A percentile compares a stretch with the other conserved stretches of the same genome.
Evolutionary conservation across 2,113 vertebrate species (phyloP).

Genomic region (Chinchilla lanigera): DNA sequence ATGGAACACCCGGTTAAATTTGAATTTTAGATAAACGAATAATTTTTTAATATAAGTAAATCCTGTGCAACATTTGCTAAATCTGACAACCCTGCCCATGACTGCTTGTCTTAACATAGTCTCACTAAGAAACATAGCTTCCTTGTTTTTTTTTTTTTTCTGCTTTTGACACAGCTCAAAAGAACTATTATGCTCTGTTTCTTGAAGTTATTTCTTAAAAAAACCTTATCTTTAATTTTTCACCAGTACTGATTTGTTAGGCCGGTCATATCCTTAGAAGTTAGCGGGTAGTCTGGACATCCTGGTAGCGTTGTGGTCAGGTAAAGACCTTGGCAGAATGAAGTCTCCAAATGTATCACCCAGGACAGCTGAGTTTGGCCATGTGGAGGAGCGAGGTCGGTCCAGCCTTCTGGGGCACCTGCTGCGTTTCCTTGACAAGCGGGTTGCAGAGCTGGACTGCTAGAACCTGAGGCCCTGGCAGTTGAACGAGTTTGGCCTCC

Average conservation of each 20-base stretch:
- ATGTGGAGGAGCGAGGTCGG: neutral
- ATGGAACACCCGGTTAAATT: neutral
- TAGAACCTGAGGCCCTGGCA: neutral
- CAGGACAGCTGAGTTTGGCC: neutral
- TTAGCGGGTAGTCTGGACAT: neutral
- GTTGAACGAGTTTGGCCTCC: neutral
- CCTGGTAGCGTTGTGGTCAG: neutral
- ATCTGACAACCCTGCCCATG: neutral
- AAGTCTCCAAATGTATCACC: neutral
- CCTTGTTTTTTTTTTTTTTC: neutral
- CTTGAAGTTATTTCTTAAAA: conserved; percentile 18
- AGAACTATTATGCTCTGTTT: neutral
- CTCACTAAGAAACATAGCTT: neutral
- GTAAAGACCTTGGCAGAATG: neutral
- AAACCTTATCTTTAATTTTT: conserved; percentile 25
- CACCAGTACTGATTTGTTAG: neutral
- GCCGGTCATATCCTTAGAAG: neutral
- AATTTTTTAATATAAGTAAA: neutral
- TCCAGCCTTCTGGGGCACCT: neutral
- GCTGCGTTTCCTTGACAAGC: neutral
- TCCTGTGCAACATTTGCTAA: neutral
- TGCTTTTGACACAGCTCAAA: neutral
- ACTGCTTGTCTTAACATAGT: neutral
- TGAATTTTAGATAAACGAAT: conserved; percentile 20
- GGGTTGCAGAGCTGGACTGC: neutral